Conservation (phyloP, 2,888 invertebrate species). For the Ochropleura plecta region DNA sequence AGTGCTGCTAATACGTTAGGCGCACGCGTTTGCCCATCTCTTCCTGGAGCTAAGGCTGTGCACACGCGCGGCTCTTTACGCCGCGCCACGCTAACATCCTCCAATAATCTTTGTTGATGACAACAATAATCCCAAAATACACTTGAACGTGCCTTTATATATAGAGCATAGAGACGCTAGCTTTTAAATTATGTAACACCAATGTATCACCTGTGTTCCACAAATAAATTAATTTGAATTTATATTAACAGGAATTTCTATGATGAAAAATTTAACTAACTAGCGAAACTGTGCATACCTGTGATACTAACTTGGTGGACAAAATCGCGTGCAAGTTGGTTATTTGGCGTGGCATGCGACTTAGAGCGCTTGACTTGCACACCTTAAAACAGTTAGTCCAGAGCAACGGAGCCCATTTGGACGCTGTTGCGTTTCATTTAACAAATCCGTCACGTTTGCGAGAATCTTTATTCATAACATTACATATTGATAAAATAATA, state of each 20-base stretch:
- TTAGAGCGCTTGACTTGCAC: no score
- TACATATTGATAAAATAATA: background rate
- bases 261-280: background rate
- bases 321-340: no score
- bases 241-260: background rate
- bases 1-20: background rate
- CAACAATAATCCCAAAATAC: background rate
- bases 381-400: no score
- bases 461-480: conserved; percentile 18
- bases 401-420: background rate
- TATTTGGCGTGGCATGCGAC: background rate
- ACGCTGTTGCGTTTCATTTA: background rate
- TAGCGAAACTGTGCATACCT: no score
- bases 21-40: background rate
- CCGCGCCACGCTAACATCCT: background rate
- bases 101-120: background rate
- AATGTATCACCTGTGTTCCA: no score
- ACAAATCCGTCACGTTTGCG: background rate
- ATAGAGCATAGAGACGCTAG: no score
- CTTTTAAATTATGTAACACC: no score
- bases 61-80: background rate
- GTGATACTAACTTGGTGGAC: no score
- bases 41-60: background rate
- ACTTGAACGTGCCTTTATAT: background rate
- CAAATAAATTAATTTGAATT: no score